These are phyloP conservation scores for Porites divaricata DNA, from an alignment of 92 coral and sea anemone genomes.

Conservation along the genomic window DNA sequence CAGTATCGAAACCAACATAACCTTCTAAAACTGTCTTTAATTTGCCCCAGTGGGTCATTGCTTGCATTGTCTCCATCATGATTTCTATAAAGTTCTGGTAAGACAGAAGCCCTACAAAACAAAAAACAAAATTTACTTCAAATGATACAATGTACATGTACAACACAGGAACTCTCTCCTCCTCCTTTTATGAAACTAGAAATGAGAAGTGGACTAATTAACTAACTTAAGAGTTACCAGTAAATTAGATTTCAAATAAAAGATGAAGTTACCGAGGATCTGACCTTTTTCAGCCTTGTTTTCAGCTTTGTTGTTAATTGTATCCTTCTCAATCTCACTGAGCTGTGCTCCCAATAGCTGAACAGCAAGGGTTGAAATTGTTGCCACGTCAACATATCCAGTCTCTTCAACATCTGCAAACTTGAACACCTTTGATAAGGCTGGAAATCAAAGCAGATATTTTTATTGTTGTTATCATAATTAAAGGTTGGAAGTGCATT, in stretches of 20 bases:
- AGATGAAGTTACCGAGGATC: too few species aligned
- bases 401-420: slow-evolving; percentile 99
- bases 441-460: slow-evolving; percentile 25
- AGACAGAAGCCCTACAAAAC: slow-evolving; percentile 78
- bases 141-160: background rate
- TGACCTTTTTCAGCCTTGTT: slow-evolving; percentile 99
- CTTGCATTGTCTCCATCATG: slow-evolving; percentile 98
- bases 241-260: too few species aligned
- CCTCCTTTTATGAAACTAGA: too few species aligned
- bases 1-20: slow-evolving; percentile 98
- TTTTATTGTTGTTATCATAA: background rate
- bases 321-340: slow-evolving; percentile 93
- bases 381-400: slow-evolving; percentile 99
- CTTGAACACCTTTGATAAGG: slow-evolving; percentile 95
- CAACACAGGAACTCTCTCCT: background rate
- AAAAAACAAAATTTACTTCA: too few species aligned
- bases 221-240: too few species aligned
- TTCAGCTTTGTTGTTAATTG: slow-evolving; percentile 92
- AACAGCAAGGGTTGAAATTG: slow-evolving; percentile 95
- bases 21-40: slow-evolving; percentile 92
- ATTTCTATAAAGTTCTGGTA: slow-evolving; percentile 96
- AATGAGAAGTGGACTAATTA: too few species aligned
- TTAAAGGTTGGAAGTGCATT: background rate
- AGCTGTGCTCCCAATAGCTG: slow-evolving; percentile 96
- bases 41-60: slow-evolving; percentile 98